Conservation (phyloP, 2,113 vertebrate genomes). For the Gadus chalcogrammus region DNA sequence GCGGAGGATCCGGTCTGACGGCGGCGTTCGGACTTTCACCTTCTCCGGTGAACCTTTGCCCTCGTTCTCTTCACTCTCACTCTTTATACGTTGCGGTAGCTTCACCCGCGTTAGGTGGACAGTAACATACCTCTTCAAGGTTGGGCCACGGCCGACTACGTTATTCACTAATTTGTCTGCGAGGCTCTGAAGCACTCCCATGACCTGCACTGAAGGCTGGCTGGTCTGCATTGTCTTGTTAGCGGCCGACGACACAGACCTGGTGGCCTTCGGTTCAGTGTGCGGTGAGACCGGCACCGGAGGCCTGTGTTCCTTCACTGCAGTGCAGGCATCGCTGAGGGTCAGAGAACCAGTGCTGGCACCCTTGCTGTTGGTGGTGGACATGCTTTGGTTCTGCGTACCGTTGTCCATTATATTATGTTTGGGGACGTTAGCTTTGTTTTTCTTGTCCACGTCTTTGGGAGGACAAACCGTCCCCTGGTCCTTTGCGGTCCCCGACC, state of each 20-base stretch:
- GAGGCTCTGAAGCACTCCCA: conserved; percentile 12
- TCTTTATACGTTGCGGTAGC: conserved; percentile 34
- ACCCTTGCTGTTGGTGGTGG: conserved; percentile 10
- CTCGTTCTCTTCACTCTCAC: conserved; percentile 13
- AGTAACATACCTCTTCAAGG: conserved; percentile 70
- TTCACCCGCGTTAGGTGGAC: conserved; percentile 70
- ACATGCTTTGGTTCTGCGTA: neutral
- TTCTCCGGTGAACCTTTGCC: conserved; percentile 16
- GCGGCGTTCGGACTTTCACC: conserved; percentile 4
- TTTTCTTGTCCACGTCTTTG: conserved; percentile 11
- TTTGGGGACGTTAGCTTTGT: conserved; percentile 26
- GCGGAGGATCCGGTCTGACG: conserved; percentile 14
- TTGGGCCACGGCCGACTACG: conserved; percentile 40
- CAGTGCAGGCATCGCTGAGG: conserved; percentile 3
- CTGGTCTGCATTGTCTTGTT: neutral
- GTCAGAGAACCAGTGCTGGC: too few relatives aligned
- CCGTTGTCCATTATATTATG: conserved; percentile 20
- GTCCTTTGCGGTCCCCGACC: conserved; percentile 7
- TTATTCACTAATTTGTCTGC: conserved; percentile 16
- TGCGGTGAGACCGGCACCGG: conserved; percentile 9
- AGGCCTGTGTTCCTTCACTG: neutral
- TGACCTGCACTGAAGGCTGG: neutral
- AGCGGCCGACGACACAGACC: too few relatives aligned
- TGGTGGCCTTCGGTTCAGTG: neutral
- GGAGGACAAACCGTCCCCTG: neutral